Conservation (phyloP, 2,797 vertebrate genomes). For the Sebastes variabilis region DNA sequence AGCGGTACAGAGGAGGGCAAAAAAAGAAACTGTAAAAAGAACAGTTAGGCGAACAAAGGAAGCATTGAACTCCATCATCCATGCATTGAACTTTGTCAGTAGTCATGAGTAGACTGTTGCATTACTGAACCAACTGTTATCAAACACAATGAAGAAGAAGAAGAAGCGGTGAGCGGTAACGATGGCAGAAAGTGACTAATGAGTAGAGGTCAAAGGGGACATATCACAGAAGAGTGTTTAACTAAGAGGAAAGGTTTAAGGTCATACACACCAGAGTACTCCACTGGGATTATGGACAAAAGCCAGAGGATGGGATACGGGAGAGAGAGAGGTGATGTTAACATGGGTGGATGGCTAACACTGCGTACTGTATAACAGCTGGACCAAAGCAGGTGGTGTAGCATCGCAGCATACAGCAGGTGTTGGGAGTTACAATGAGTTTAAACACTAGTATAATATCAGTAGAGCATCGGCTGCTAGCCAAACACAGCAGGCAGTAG, state of each 20-base stretch:
- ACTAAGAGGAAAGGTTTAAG: constrained; percentile 72
- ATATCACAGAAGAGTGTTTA: constrained; percentile 64
- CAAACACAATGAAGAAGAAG: constrained; percentile 38
- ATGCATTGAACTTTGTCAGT: constrained; percentile 46
- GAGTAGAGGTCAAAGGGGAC: constrained; percentile 32
- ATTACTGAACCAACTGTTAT: constrained; percentile 18
- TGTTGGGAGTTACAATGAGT: constrained; percentile 1
- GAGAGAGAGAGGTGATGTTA: constrained; percentile 81
- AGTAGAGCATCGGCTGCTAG: background rate
- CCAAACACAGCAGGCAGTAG: background rate
- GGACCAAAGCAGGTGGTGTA: constrained; percentile 44
- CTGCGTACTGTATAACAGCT: constrained; percentile 35
- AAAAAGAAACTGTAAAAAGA: constrained; percentile 53
- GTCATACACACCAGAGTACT: constrained; percentile 88
- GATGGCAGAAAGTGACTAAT: constrained; percentile 71
- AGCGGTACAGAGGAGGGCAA: constrained; percentile 26
- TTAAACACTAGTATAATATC: background rate
- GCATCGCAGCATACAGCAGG: constrained; percentile 21
- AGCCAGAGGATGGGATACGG: constrained; percentile 75
- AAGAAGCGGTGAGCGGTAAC: constrained; percentile 42
- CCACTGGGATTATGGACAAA: constrained; percentile 83
- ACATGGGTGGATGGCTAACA: constrained; percentile 55
- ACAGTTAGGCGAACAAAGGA: constrained; percentile 53
- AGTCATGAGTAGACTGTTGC: constrained; percentile 1
- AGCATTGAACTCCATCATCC: constrained; percentile 31